Conservation (phyloP, 2,113 vertebrate species). For the Sakesphorus luctuosus region DNA sequence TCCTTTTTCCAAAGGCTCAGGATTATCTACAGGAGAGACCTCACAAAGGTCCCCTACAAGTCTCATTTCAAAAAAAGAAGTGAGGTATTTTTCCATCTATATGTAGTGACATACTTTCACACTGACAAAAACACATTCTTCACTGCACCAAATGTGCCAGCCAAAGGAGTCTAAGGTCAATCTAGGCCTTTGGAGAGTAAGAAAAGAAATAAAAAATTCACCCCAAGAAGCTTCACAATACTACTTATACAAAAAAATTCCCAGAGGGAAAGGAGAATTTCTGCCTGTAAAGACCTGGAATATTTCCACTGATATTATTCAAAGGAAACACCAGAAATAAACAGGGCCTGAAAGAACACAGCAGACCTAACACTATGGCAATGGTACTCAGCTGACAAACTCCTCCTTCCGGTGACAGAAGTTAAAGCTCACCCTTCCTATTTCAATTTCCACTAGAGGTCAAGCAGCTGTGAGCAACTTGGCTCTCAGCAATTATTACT, state of each 20-base stretch:
- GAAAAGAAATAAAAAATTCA: not conserved
- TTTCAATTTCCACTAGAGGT: not conserved
- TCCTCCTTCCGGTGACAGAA: not conserved
- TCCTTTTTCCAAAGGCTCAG: not conserved
- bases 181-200: not conserved
- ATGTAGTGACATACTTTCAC: not conserved
- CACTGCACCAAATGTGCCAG: not conserved
- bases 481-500: not conserved
- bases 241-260: not conserved
- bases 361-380: not conserved
- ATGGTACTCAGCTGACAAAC: not conserved
- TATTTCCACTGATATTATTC: not conserved
- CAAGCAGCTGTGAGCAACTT: not conserved
- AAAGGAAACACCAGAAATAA: not conserved
- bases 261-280: not conserved
- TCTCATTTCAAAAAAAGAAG: not conserved
- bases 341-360: not conserved
- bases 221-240: not conserved
- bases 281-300: not conserved
- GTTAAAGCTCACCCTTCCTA: not conserved
- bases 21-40: not conserved
- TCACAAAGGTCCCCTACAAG: not conserved
- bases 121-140: not conserved
- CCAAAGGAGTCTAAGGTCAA: not conserved
- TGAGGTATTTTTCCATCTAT: not conserved